Evolutionary conservation across 2,888 invertebrate species (phyloP).

Genomic region (Agrenia bidenticulata): DNA sequence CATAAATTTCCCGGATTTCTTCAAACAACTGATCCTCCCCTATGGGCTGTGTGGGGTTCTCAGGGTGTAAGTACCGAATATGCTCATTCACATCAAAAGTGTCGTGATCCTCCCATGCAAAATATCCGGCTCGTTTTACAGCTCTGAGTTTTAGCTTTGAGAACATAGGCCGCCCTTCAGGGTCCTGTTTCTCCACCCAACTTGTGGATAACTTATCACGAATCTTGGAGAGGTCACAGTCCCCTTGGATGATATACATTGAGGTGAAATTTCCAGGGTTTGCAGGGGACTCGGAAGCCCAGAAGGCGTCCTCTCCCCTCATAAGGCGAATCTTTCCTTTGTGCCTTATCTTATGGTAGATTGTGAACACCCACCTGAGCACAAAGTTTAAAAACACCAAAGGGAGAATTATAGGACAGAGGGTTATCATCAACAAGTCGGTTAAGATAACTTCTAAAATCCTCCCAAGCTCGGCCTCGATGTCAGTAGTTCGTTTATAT

Average conservation of each 20-base stretch:
- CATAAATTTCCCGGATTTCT: conserved; percentile 30
- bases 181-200: conserved; percentile 19
- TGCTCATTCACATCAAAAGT: conserved; percentile 26
- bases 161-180: conserved; percentile 23
- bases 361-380: not conserved
- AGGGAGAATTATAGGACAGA: not conserved
- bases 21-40: conserved; percentile 34
- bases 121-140: conserved; percentile 20
- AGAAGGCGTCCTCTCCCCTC: conserved; percentile 35
- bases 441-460: conserved; percentile 1
- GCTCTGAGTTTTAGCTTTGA: conserved; percentile 31
- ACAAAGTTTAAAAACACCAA: not conserved
- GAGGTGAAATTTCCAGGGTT: conserved; percentile 43
- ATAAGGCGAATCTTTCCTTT: conserved; percentile 15
- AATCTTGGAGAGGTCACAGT: conserved; percentile 30
- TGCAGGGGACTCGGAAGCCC: conserved; percentile 28
- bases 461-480: not conserved
- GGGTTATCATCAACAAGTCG: not conserved
- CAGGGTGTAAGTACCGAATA: conserved; percentile 20
- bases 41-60: conserved; percentile 9
- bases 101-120: conserved; percentile 29
- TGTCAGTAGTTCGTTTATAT: not conserved
- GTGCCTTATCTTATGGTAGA: not conserved
- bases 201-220: conserved; percentile 6
- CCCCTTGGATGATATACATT: conserved; percentile 40